Base-by-base conservation (phyloP, 2,888 invertebrate species). In the Nycteola revayana region DNA sequence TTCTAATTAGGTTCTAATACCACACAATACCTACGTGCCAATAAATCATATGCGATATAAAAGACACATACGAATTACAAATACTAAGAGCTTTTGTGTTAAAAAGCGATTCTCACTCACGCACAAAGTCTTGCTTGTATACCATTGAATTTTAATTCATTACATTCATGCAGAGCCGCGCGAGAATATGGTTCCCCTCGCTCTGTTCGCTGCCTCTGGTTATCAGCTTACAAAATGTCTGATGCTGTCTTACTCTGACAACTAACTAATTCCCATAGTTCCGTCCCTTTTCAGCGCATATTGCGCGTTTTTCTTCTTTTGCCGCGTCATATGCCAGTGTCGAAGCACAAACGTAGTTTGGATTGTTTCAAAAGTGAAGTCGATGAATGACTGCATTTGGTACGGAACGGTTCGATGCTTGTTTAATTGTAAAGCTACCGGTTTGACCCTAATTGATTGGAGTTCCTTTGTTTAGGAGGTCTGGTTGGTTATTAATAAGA, bases 221-320 rank as follows among this genome's bases (percentile, higher is more conserved):
- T 88, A 88, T 88, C 88, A 87, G 84, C 85, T 87, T 83, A 87
- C 86, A 85, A 88, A 87, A 86, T 82, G 86, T 77, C 73, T 71
- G 60, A 74, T 63, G 66, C 78, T 66, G 70, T 86, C 88, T 73
- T 76, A 58, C 70, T 88, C 80, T 60, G 45, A 58, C 80, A 41
- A 49, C 53, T 59, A 47, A 61, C 70, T 75, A 77, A 79, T 75
- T 75, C 70, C 62, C 66, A 73, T 82, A 74, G 57, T 53, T 54
- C 73, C 62, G 66, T 86, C 85, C 68, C 81, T 73, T 71, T 87
- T 75, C 50, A 60, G 63, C 83, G 79, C 75, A 78, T 79, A 82
- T 81, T 85, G 83, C 84, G 80, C 85, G 85, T 86, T 88, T 88
- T 87, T 87, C 86, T 87, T 84, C 81, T 86, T 85, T 87, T 86